phyloP scores from a whole-genome alignment of 2,113 vertebrate genomes.

The Butorides virescens region DNA sequence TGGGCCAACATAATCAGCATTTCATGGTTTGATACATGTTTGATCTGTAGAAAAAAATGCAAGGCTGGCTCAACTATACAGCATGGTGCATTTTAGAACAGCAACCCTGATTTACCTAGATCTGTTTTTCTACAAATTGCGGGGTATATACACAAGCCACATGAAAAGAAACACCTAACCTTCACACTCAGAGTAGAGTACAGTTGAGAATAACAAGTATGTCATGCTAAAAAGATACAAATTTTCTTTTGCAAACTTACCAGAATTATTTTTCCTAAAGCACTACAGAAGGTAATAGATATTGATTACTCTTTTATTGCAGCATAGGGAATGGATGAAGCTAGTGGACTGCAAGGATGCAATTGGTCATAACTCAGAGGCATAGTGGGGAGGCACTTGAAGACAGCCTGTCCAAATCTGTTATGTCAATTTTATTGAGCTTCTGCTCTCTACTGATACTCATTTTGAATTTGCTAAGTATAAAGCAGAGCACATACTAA shows the following conservation, averaged over 20 bases:
- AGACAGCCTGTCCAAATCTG: not conserved
- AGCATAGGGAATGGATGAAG: not conserved
- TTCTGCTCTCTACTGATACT: not conserved
- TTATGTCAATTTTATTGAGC: not conserved
- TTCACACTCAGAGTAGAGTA: not conserved
- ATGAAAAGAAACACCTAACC: not conserved
- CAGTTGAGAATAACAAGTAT: not conserved
- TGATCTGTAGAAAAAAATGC: not conserved
- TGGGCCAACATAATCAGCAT: not conserved
- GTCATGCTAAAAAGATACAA: not conserved
- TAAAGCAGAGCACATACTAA: not conserved
- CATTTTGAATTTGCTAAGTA: slow-evolving; percentile 1
- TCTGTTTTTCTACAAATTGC: not conserved
- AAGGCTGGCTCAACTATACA: not conserved
- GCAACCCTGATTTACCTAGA: not conserved
- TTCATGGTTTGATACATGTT: not conserved
- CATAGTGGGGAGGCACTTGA: not conserved
- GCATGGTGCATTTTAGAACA: not conserved
- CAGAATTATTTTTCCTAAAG: slow-evolving; percentile 7
- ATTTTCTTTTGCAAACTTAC: not conserved
- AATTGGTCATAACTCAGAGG: not conserved
- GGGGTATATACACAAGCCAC: not conserved
- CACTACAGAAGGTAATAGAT: not conserved
- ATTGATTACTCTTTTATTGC: not conserved
- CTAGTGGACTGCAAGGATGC: not conserved